Evolutionary conservation across 1,140 invertebrate genomes (phyloP).

Genomic region (Pachyrhynchus sulphureomaculatus): DNA sequence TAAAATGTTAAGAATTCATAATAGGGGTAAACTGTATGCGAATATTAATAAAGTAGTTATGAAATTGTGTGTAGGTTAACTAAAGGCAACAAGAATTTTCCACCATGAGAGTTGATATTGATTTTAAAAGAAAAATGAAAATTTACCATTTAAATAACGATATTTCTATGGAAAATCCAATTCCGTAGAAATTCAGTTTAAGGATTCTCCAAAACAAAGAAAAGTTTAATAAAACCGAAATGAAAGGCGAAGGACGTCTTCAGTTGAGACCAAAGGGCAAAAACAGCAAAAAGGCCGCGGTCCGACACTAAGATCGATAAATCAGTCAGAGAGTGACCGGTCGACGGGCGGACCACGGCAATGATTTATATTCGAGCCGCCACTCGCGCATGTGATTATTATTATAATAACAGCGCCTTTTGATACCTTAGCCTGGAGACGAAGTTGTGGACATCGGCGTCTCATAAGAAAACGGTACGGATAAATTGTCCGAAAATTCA

Average conservation of each 20-base stretch:
- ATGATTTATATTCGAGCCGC: slow-evolving; percentile 48
- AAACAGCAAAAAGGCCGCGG: slow-evolving; percentile 30
- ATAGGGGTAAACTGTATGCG: no score
- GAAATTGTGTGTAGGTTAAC: no score
- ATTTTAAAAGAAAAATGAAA: no score
- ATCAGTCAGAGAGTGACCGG: slow-evolving; percentile 49
- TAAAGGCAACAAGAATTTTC: no score
- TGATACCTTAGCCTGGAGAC: slow-evolving; percentile 26
- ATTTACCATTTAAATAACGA: no score
- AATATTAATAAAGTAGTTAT: no score
- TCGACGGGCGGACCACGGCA: slow-evolving; percentile 45
- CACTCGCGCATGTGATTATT: slow-evolving; percentile 51
- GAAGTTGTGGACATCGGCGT: slow-evolving; percentile 13
- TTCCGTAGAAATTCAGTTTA: no score
- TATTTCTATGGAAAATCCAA: no score
- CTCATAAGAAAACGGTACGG: background rate
- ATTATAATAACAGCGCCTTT: slow-evolving; percentile 47
- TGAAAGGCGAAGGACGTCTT: slow-evolving; percentile 19
- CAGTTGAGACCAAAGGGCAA: slow-evolving; percentile 24
- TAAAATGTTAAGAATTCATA: no score
- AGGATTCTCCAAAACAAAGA: no score
- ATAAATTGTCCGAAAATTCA: no score
- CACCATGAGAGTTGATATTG: no score
- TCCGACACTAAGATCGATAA: slow-evolving; percentile 47
- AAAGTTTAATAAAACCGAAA: slow-evolving; percentile 10